A percentile compares a stretch with the other conserved stretches of the same genome.
phyloP scores from a whole-genome alignment of 2,113 vertebrate species.

The Atherinomorus stipes region DNA sequence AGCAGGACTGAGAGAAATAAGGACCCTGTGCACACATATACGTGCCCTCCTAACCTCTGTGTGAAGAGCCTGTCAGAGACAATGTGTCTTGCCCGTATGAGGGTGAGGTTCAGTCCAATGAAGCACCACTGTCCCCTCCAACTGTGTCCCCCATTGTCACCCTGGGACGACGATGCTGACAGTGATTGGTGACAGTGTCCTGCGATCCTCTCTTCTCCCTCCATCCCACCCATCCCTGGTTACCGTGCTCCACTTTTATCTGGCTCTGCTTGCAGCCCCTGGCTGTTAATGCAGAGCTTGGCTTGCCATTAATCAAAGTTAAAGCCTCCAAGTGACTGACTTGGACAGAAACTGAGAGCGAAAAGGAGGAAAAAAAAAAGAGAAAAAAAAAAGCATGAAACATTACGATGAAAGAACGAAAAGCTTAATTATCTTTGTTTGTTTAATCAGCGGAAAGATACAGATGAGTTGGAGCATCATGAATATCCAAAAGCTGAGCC shows the following conservation, averaged over 20 bases:
- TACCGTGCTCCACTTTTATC: constrained; percentile 77
- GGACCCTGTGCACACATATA: constrained; percentile 17
- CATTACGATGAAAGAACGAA: constrained; percentile 50
- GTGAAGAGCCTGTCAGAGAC: constrained; percentile 63
- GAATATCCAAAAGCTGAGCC: constrained; percentile 33
- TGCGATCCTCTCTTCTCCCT: constrained; percentile 60
- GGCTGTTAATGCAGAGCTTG: constrained; percentile 80
- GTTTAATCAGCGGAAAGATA: constrained; percentile 52
- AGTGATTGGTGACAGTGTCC: constrained; percentile 80
- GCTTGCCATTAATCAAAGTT: constrained; percentile 84
- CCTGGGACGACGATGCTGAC: constrained; percentile 74
- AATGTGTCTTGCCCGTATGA: constrained; percentile 59
- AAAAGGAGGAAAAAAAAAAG: constrained; percentile 25
- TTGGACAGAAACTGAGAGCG: constrained; percentile 45
- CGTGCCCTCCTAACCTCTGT: constrained; percentile 43
- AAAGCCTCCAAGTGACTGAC: constrained; percentile 71
- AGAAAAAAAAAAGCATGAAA: constrained; percentile 30
- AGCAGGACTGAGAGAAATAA: constrained; percentile 12
- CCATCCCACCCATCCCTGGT: constrained; percentile 61
- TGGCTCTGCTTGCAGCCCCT: constrained; percentile 75
- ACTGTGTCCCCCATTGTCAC: constrained; percentile 65
- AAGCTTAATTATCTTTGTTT: constrained; percentile 45
- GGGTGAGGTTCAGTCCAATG: constrained; percentile 73
- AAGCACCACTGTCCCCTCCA: constrained; percentile 68
- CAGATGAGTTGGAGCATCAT: constrained; percentile 42